These are phyloP conservation scores for Hirtodrosophila duncani DNA, from an alignment of 2,888 invertebrate species.

Conservation along the genomic window DNA sequence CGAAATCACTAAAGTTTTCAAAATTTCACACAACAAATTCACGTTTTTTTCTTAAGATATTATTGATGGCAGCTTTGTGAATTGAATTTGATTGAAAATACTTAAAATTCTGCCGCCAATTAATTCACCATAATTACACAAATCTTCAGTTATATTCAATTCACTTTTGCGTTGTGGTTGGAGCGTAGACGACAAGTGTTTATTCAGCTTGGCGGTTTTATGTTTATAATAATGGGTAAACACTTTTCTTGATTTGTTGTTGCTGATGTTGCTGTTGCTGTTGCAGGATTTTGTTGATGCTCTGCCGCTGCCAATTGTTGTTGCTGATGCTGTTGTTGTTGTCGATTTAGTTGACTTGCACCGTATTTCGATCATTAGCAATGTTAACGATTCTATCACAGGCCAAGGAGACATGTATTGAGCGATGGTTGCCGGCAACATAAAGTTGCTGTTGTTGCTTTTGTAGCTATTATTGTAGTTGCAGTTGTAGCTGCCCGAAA, in stretches of 20 bases:
- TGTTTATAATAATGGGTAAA: slow-evolving; percentile 76
- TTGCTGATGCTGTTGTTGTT: slow-evolving; percentile 34
- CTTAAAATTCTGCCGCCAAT: slow-evolving; percentile 66
- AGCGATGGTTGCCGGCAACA: slow-evolving; percentile 38
- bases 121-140: slow-evolving; percentile 77
- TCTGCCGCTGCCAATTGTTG: slow-evolving; percentile 23
- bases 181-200: slow-evolving; percentile 59
- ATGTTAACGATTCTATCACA: slow-evolving; percentile 73
- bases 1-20: too few relatives aligned
- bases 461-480: slow-evolving; percentile 26
- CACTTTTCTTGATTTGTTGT: slow-evolving; percentile 77
- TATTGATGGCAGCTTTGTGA: too few relatives aligned
- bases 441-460: slow-evolving; percentile 23
- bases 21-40: too few relatives aligned
- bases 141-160: slow-evolving; percentile 74
- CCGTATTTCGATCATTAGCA: slow-evolving; percentile 78
- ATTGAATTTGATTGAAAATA: slow-evolving; percentile 5
- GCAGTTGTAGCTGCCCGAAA: slow-evolving; percentile 50
- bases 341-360: slow-evolving; percentile 64
- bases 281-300: slow-evolving; percentile 30
- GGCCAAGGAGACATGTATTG: slow-evolving; percentile 52
- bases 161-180: slow-evolving; percentile 64
- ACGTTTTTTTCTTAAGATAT: too few relatives aligned
- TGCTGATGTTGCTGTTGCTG: slow-evolving; percentile 67
- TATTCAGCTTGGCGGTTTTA: slow-evolving; percentile 63